Evolutionary conservation across 1,140 invertebrate species (phyloP).

Genomic region (Alviniconcha marisindica): DNA sequence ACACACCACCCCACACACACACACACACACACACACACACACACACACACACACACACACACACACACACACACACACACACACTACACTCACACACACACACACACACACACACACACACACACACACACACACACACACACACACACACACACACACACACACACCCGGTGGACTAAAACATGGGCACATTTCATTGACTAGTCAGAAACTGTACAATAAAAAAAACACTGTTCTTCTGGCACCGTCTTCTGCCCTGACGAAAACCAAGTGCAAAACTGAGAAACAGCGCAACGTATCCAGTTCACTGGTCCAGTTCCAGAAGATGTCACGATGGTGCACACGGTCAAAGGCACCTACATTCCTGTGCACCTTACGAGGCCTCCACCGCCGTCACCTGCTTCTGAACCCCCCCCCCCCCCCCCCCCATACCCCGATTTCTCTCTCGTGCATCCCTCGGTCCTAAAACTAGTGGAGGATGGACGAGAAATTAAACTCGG

Average conservation of each 20-base stretch:
- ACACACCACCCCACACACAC: background rate
- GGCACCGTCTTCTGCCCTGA: no score
- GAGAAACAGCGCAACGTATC: no score
- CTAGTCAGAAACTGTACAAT: no score
- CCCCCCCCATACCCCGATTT: background rate
- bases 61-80: background rate
- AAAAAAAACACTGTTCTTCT: no score
- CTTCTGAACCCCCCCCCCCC: background rate
- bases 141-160: constrained; percentile 5
- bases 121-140: constrained; percentile 1
- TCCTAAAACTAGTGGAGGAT: background rate
- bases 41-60: background rate
- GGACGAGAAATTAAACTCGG: constrained; percentile 12
- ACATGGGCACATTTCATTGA: no score
- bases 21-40: background rate
- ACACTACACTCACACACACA: background rate
- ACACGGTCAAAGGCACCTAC: background rate
- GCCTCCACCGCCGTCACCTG: background rate
- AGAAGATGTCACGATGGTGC: background rate
- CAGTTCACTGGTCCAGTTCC: no score
- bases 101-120: background rate
- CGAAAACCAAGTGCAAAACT: no score
- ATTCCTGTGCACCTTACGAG: background rate
- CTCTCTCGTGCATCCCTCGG: no score
- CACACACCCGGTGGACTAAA: no score